A percentile compares a stretch with the other conserved stretches of the same genome.
These are phyloP conservation scores for Potorous gilbertii DNA, from an alignment of 2,797 vertebrate genomes.

Conservation along the genomic window DNA sequence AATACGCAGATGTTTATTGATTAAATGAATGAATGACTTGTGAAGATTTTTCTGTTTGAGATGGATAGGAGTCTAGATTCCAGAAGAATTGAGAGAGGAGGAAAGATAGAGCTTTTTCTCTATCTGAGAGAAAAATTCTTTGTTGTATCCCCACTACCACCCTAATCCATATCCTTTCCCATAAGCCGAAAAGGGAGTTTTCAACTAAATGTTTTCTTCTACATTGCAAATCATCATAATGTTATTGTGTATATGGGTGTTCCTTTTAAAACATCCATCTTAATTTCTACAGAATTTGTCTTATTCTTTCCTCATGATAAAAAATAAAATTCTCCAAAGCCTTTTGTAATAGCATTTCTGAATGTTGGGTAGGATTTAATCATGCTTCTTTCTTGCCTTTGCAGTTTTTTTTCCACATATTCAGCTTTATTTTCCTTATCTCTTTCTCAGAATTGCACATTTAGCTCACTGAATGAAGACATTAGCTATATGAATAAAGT, in stretches of 20 bases:
- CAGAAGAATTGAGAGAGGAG: not conserved
- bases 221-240: not conserved
- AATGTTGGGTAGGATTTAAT: not conserved
- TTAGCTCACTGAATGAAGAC: slow-evolving; percentile 3
- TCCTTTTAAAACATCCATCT: not conserved
- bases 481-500: not conserved
- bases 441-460: slow-evolving; percentile 6
- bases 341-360: not conserved
- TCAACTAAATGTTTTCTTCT: not conserved
- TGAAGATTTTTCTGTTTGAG: not conserved
- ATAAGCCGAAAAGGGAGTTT: not conserved
- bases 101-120: not conserved
- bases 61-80: not conserved
- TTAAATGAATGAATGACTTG: not conserved
- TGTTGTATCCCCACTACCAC: not conserved
- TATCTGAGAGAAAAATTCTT: not conserved
- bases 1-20: not conserved
- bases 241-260: not conserved
- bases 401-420: not conserved
- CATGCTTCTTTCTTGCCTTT: not conserved
- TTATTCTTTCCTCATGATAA: not conserved
- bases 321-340: not conserved
- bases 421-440: slow-evolving; percentile 1
- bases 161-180: not conserved
- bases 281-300: not conserved